Percentiles rank a stretch among this genome's conserved stretches.
Conservation (phyloP, 1,140 invertebrate species). For the Drosophila pallidifrons region DNA sequence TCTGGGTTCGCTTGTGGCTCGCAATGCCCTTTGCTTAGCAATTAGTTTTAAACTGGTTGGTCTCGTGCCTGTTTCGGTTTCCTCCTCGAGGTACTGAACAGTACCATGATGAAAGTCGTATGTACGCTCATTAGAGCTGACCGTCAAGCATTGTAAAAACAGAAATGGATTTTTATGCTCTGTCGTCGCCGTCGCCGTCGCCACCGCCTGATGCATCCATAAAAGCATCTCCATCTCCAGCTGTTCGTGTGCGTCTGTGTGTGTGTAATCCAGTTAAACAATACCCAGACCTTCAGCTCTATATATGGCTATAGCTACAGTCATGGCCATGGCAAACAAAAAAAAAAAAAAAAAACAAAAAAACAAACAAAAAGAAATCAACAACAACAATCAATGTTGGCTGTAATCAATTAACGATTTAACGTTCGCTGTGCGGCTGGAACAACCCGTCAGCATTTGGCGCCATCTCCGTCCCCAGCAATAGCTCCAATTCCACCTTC, state of each 20-base stretch:
- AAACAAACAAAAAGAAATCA: conserved; percentile 30
- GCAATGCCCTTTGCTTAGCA: conserved; percentile 78
- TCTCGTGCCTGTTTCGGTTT: background rate
- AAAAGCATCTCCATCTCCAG: conserved; percentile 19
- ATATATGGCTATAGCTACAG: background rate
- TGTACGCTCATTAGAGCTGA: conserved; percentile 49
- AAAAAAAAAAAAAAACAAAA: conserved; percentile 19
- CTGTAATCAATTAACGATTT: conserved; percentile 83
- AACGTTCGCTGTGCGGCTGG: conserved; percentile 67
- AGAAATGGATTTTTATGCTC: conserved; percentile 52
- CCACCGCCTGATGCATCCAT: conserved; percentile 25
- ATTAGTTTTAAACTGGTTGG: conserved; percentile 75
- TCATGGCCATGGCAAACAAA: conserved; percentile 10
- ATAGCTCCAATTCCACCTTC: background rate
- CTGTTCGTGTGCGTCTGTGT: conserved; percentile 16
- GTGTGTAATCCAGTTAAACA: conserved; percentile 61
- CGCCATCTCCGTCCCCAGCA: conserved; percentile 45
- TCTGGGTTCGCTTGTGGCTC: conserved; percentile 64
- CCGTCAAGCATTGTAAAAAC: conserved; percentile 47
- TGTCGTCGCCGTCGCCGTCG: conserved; percentile 31
- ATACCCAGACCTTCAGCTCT: background rate
- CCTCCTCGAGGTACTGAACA: background rate
- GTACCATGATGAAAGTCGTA: background rate
- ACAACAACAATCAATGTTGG: conserved; percentile 82
- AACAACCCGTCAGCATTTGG: conserved; percentile 69